Evolutionary conservation across 1,140 invertebrate genomes (phyloP).

Genomic region (Hetaerina americana): DNA sequence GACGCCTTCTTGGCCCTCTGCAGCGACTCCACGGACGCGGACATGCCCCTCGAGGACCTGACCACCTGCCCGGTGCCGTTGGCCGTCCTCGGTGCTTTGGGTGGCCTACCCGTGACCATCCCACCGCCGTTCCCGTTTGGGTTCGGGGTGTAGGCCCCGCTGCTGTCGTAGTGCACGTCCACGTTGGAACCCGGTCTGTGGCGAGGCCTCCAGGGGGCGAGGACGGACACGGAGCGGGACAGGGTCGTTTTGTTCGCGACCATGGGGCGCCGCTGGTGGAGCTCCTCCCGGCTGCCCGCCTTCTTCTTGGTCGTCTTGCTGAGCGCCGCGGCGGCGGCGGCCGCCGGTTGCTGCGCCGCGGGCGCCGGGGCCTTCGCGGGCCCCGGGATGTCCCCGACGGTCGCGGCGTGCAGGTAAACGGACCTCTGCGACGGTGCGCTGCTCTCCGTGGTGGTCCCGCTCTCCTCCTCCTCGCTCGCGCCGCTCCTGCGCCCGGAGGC

Average conservation of each 20-base stretch:
- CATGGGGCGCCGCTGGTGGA: constrained; percentile 38
- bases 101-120: constrained; percentile 5
- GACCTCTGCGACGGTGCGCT: constrained; percentile 64
- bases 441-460: constrained; percentile 65
- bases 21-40: constrained; percentile 11
- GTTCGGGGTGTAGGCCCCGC: constrained; percentile 4
- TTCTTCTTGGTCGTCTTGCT: neutral
- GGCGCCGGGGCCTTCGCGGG: constrained; percentile 21
- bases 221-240: constrained; percentile 67
- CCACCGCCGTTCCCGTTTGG: neutral
- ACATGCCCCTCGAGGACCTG: constrained; percentile 6
- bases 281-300: constrained; percentile 48
- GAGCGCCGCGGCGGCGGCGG: constrained; percentile 32
- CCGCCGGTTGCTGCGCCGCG: constrained; percentile 27
- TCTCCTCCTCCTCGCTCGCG: constrained; percentile 25
- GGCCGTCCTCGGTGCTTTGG: constrained; percentile 16
- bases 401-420: constrained; percentile 65
- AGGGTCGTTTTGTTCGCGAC: constrained; percentile 55
- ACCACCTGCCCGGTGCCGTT: constrained; percentile 4
- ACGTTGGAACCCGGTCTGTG: constrained; percentile 49
- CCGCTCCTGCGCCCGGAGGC: neutral
- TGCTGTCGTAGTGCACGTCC: constrained; percentile 57
- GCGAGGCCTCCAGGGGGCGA: constrained; percentile 68
- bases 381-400: constrained; percentile 61
- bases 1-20: constrained; percentile 8